Evolutionary conservation across 1,140 invertebrate species (phyloP).

Genomic region (Capitella teleta): DNA sequence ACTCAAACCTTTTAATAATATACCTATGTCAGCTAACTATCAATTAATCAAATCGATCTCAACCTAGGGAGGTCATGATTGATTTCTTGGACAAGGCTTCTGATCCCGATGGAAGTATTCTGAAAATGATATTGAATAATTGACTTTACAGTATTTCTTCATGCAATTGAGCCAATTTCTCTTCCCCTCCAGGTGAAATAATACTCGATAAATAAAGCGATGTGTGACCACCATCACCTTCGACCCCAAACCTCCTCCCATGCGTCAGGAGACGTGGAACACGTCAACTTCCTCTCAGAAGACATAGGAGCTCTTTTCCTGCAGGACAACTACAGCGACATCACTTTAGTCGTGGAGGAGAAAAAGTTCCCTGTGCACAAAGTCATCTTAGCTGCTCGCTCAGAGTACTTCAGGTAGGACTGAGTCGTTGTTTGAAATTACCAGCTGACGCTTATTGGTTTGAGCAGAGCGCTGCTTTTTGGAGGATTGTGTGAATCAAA

Average conservation of each 20-base stretch:
- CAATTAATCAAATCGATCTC: too few species aligned
- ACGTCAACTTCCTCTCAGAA: constrained; percentile 47
- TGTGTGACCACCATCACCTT: constrained; percentile 37
- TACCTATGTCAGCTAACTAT: too few species aligned
- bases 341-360: constrained; percentile 75
- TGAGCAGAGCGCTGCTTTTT: constrained; percentile 65
- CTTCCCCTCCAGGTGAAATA: background rate
- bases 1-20: too few species aligned
- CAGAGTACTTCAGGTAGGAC: constrained; percentile 76
- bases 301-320: constrained; percentile 71
- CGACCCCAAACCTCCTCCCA: constrained; percentile 23
- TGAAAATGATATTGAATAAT: too few species aligned
- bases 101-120: too few species aligned
- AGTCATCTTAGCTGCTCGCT: constrained; percentile 81
- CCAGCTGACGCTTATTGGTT: too few species aligned
- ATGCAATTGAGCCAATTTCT: background rate
- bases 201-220: constrained; percentile 6
- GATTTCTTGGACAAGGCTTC: too few species aligned
- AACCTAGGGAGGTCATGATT: too few species aligned
- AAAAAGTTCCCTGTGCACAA: constrained; percentile 74
- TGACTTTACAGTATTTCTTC: too few species aligned
- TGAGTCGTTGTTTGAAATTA: background rate
- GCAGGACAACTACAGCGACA: constrained; percentile 80
- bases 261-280: constrained; percentile 37
- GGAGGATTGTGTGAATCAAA: constrained; percentile 82